Evolutionary conservation across 2,888 invertebrate species (phyloP).

Genomic region (Drosophila pegasa): DNA sequence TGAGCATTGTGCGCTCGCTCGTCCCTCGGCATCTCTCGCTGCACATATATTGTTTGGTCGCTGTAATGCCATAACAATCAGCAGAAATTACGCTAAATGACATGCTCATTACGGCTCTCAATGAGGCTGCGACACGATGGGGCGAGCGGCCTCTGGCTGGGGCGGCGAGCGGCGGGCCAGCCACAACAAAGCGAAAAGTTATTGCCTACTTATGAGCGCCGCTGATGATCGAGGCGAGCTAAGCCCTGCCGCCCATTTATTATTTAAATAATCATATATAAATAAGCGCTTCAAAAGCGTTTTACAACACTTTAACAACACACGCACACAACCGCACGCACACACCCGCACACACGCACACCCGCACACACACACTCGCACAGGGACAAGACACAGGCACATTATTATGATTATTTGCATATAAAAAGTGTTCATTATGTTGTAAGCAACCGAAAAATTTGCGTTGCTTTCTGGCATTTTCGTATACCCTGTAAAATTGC

Average conservation of each 20-base stretch:
- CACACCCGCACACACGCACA: neutral
- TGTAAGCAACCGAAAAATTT: slow-evolving; percentile 40
- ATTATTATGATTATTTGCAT: slow-evolving; percentile 71
- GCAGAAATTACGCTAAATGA: slow-evolving; percentile 77
- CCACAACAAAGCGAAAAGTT: slow-evolving; percentile 70
- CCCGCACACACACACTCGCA: neutral
- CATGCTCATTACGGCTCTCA: slow-evolving; percentile 73
- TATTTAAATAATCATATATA: slow-evolving; percentile 77
- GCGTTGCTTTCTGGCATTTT: slow-evolving; percentile 10
- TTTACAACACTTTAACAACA: slow-evolving; percentile 69
- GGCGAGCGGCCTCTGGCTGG: neutral
- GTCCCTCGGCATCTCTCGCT: neutral
- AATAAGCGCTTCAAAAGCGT: slow-evolving; percentile 69
- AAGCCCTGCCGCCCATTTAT: slow-evolving; percentile 57
- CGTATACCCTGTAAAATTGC: slow-evolving; percentile 19
- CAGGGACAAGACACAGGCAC: slow-evolving; percentile 20
- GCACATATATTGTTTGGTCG: slow-evolving; percentile 29
- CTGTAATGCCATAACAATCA: slow-evolving; percentile 78
- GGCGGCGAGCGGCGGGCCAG: neutral
- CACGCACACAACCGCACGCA: slow-evolving; percentile 10
- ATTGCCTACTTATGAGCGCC: slow-evolving; percentile 76
- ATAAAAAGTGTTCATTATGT: slow-evolving; percentile 75
- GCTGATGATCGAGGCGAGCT: slow-evolving; percentile 51
- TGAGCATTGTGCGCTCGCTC: slow-evolving; percentile 33
- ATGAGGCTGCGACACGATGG: slow-evolving; percentile 10